These are phyloP conservation scores for Athripsodes cinereus DNA, from an alignment of 2,888 invertebrate species.

Conservation along the genomic window DNA sequence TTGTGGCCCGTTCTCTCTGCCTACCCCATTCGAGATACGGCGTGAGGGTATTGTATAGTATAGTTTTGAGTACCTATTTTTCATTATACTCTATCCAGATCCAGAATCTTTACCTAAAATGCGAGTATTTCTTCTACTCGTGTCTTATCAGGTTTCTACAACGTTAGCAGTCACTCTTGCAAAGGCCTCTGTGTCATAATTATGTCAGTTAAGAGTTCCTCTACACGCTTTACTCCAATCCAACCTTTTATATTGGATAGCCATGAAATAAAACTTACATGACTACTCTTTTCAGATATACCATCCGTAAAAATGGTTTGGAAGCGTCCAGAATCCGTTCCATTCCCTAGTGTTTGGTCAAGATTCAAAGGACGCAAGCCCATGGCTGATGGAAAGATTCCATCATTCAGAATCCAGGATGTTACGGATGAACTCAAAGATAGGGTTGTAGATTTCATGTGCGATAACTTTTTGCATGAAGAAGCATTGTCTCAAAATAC, in stretches of 20 bases:
- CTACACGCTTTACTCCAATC: neutral
- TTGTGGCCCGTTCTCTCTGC: no score
- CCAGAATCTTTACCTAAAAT: no score
- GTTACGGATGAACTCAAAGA: constrained; percentile 42
- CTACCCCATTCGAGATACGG: no score
- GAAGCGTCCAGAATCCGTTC: constrained; percentile 37
- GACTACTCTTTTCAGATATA: no score
- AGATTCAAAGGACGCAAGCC: constrained; percentile 35
- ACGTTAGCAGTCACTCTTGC: no score
- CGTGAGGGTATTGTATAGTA: no score
- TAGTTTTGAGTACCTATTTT: no score
- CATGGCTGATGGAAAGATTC: constrained; percentile 31
- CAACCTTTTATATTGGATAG: neutral
- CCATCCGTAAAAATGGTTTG: constrained; percentile 42
- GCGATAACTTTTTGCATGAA: constrained; percentile 42
- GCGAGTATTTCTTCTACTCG: no score
- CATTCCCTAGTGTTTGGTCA: constrained; percentile 41
- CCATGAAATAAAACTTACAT: no score
- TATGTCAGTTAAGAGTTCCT: neutral
- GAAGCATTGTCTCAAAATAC: constrained; percentile 51
- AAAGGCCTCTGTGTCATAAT: no score
- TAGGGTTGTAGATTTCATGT: constrained; percentile 39
- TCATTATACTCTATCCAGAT: no score
- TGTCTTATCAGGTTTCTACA: no score
- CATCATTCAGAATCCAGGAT: constrained; percentile 42